phyloP scores from a whole-genome alignment of 2,113 vertebrate genomes.

The Ceratotherium simum region DNA sequence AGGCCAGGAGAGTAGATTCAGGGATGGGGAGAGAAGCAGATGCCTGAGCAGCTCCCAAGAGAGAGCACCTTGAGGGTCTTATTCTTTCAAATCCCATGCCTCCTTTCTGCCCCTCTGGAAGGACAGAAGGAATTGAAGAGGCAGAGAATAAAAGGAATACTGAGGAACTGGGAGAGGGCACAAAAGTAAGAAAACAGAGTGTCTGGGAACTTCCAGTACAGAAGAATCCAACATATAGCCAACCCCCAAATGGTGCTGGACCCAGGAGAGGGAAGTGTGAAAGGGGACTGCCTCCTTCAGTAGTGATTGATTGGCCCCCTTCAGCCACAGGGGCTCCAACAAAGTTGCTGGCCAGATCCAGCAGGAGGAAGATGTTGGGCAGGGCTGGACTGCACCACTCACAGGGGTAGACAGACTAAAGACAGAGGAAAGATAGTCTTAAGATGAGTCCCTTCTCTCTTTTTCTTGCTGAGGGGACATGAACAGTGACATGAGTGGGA shows the following conservation, averaged over 20 bases:
- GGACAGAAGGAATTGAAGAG: conserved; percentile 28
- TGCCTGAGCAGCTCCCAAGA: not conserved
- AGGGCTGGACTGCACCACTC: not conserved
- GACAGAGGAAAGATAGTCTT: not conserved
- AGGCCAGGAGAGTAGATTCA: not conserved
- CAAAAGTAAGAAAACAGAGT: not conserved
- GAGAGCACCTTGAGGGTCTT: not conserved
- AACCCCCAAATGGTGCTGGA: not conserved
- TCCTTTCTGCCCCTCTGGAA: not conserved
- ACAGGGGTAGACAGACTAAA: not conserved
- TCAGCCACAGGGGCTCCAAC: not conserved
- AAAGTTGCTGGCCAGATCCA: not conserved
- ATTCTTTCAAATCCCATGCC: not conserved
- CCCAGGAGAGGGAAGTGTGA: not conserved
- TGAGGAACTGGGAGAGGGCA: not conserved
- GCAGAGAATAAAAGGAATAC: not conserved
- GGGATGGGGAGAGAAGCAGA: not conserved
- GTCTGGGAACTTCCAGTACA: not conserved
- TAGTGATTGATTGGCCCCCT: not conserved
- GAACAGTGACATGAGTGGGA: not conserved
- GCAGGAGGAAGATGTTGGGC: not conserved
- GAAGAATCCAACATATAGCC: not conserved
- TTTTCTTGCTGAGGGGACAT: not conserved
- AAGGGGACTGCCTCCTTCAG: not conserved
- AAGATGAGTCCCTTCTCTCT: not conserved